A percentile compares a stretch with the other conserved stretches of the same genome.
phyloP scores from a whole-genome alignment of 2,113 vertebrate genomes.

The Thinocorus orbignyianus region DNA sequence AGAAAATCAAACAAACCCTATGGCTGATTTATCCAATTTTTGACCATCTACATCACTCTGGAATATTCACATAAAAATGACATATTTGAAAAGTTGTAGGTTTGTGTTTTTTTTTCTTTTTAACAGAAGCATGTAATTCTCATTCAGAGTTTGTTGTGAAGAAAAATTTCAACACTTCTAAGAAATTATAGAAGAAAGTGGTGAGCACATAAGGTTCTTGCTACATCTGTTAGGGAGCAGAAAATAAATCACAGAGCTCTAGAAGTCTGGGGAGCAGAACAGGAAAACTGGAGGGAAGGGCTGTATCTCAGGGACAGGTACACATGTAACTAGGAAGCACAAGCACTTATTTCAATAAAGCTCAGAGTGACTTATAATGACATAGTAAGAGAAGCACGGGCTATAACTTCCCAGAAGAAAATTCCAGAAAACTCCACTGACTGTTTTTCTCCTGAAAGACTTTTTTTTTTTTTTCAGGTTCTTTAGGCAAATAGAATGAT shows the following conservation, averaged over 20 bases:
- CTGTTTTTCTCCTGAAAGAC: neutral
- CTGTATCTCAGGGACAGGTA: neutral
- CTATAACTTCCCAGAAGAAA: neutral
- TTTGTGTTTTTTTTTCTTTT: neutral
- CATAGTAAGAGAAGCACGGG: neutral
- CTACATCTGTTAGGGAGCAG: neutral
- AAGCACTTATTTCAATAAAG: neutral
- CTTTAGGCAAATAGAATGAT: neutral
- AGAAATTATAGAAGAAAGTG: conserved; percentile 19
- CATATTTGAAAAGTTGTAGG: neutral
- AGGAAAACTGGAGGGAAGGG: neutral
- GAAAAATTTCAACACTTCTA: conserved; percentile 37
- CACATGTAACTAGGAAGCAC: neutral
- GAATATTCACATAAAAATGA: conserved; percentile 14
- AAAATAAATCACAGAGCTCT: neutral
- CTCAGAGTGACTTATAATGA: neutral
- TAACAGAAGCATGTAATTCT: conserved; percentile 9
- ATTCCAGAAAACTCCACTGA: neutral
- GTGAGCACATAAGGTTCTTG: conserved; percentile 15
- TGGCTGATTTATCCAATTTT: neutral
- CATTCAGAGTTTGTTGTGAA: conserved; percentile 26
- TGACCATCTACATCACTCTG: conserved; percentile 18
- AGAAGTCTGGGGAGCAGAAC: neutral
- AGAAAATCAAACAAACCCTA: neutral
- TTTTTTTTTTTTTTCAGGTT: neutral